Evolutionary conservation across 2,113 vertebrate genomes (phyloP), one percentile per base, ranked within the genome.

Genomic region (Microtus oregoni): DNA sequence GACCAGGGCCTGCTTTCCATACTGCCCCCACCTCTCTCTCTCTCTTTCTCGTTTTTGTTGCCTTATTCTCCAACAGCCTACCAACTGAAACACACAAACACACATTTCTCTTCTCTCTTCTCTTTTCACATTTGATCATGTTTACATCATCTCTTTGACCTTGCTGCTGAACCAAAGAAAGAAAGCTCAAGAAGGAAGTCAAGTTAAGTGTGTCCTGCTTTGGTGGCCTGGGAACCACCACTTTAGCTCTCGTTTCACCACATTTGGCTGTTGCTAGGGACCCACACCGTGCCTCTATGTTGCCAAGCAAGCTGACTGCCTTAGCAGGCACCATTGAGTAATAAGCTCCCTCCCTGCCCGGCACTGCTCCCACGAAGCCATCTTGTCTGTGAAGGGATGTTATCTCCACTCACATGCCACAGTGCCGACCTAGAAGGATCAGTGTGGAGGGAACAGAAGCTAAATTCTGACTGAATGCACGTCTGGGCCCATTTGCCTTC

Each of bases 141-240:
- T 55, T 85, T 82, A 79, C 58, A 90, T 83, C 20, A 86, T 81
- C 86, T 92, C 44, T 92, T 35, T 82, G 88, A 94, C 3, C 12
- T 92, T 55, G 58, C 44, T 92, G 50, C 75, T 81, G 85, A 92
- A 5, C n/a, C 55, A 77, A 90, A 82, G 79, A 86, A 96, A 47
- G 28, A 77, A 94, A 91, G 58, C 50, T 72, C 28, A 0, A 22
- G 50, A 88, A 70, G 78, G 38, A 79, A 68, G 14, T 79, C 30
- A 79, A 81, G 55, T 15, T 41, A n/a, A 68, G 28, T 79, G 65
- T 50, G 17, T 47, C 58, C 75, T 72, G 32, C 41, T 13, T 22
- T 3, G 38, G 22, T 30, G n/a, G 26, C 77, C 47, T 44, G 44
- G 44, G 44, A 4, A 44, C 44, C 44, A 44, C 44, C 44, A 32